Evolutionary conservation across 2,888 invertebrate genomes (phyloP).

Genomic region (Crocallis elinguaria): DNA sequence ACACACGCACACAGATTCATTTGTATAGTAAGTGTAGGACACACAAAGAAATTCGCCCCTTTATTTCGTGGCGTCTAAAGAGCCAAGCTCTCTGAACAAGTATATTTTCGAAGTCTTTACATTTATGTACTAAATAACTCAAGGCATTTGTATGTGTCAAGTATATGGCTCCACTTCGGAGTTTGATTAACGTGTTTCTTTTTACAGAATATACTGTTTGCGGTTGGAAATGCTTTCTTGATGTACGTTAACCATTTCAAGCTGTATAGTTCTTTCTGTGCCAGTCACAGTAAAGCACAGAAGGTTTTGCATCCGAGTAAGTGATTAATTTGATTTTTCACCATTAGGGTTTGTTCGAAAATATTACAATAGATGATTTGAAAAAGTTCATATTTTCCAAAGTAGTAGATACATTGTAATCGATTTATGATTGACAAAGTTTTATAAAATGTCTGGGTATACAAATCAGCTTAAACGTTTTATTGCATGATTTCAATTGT

Average conservation of each 20-base stretch:
- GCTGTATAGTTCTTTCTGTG: conserved; percentile 99
- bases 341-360: not conserved
- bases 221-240: conserved; percentile 98
- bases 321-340: conserved; percentile 60
- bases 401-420: not conserved
- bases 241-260: conserved; percentile 99
- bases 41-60: too few relatives aligned
- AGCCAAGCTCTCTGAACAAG: too few relatives aligned
- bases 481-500: not conserved
- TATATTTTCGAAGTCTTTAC: too few relatives aligned
- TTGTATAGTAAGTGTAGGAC: too few relatives aligned
- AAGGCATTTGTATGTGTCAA: conserved; percentile 4
- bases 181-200: conserved; percentile 39
- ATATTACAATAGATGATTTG: not conserved
- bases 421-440: not conserved
- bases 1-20: too few relatives aligned
- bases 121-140: too few relatives aligned
- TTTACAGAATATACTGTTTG: conserved; percentile 96
- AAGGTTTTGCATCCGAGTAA: conserved; percentile 99
- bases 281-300: conserved; percentile 99
- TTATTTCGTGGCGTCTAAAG: too few relatives aligned
- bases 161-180: conserved; percentile 7
- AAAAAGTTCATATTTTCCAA: not conserved
- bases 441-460: not conserved
- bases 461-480: not conserved